Evolutionary conservation across 2,113 vertebrate species (phyloP), one percentile per base, ranked within the genome.

Genomic region (Entosphenus tridentatus): DNA sequence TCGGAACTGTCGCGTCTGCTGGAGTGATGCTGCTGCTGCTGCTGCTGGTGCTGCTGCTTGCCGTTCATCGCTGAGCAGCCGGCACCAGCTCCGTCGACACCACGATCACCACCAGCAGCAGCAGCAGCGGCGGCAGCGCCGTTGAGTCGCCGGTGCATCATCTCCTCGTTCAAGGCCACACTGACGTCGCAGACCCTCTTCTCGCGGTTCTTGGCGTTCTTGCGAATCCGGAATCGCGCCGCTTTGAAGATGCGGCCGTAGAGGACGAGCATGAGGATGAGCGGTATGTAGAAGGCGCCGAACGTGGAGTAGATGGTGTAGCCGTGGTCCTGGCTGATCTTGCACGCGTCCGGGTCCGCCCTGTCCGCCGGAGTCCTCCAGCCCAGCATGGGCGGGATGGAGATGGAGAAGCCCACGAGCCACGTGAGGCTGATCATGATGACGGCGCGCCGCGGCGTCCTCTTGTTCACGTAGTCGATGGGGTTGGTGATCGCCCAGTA

Each of bases 261-360:
- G 8, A 96, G 83, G 55, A 98, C 88, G 75, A 98, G 73, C 92
- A 96, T 98, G 74, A 96, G 84, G 17, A 93, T 77, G 6, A 98
- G 83, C 0, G 92, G 93, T 59, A 96, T 89, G 75, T 98, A 98
- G 80, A 98, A 98, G 57, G 93, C 92, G 69, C 93, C 90, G 68
- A 96, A 98, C 2, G 93, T 98, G 75, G 93, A 98, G 76, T 96
- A 96, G 76, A 98, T 88, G 11, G 93, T 98, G 79, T 98, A 96
- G 71, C 87, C 88, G 3, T 84, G 89, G 75, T 98, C 92, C 76
- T 91, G 87, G 79, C 93, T 98, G 74, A 98, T 98, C 58, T 83
- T 88, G 76, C 93, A 98, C 2, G 85, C 87, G 72, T 96, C 78
- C 2, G 88, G 89, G 75, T 91, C 74, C 3, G 88, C 88, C 72